Base-by-base conservation (phyloP, 2,797 vertebrate species). In the Somateria mollissima region DNA sequence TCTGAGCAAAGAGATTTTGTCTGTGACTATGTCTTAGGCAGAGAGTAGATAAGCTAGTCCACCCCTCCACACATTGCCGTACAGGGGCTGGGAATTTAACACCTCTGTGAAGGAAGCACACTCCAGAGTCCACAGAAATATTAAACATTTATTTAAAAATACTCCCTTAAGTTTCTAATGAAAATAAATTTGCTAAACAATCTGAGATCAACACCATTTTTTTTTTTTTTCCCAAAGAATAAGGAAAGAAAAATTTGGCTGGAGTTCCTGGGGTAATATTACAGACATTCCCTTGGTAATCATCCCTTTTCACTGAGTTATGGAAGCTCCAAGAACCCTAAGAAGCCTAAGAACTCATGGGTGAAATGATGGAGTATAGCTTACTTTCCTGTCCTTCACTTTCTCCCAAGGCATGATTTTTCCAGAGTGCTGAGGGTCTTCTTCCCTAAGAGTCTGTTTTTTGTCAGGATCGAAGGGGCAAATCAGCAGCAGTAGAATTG, bases 121-220 rank as follows among this genome's bases (percentile, higher is more conserved):
- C 20, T 71, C 22, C 39, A 41, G 58, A 75, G 22, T 84, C 60
- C 13, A 32, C 36, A 49, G 36, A 27, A 90, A 84, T 64, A 85
- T 57, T 54, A 92, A 74, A 83, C 3, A 61, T 92, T 92, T 90
- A 84, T 89, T 89, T 90, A 79, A 82, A 4, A 76, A 73, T 73
- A 64, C 4, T 74, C 30, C 27, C 39, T 79, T 28, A 91, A 76
- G 19, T 49, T 91, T 88, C 41, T 67, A 79, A 70, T 30, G 16
- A 89, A 93, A 82, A 89, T 87, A 89, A 86, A 82, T 49, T 34
- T 90, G 66, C 15, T 73, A 37, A 90, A n/a, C 21, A 64, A 78
- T 34, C 34, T 60, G 83, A 93, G 88, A 84, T 82, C 74, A 82
- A 45, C 60, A 87, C 49, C 13, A 13, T 51, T 25, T 25, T 25